A percentile compares a stretch with the other conserved stretches of the same genome.
Evolutionary conservation across 2,797 vertebrate species (phyloP).

Genomic region (Pristis pectinata): DNA sequence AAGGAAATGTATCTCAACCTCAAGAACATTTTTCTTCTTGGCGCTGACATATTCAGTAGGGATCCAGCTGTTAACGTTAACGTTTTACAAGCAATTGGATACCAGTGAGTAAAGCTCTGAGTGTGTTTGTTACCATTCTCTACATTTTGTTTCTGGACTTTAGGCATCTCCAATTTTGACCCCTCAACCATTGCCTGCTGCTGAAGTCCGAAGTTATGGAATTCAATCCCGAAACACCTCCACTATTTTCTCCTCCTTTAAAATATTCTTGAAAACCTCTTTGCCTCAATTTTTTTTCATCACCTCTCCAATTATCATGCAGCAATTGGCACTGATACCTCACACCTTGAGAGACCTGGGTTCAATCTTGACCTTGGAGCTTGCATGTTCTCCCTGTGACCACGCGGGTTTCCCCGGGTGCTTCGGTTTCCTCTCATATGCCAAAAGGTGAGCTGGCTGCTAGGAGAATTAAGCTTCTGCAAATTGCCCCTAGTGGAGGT

Average conservation of each 20-base stretch:
- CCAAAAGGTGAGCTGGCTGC: too few relatives aligned
- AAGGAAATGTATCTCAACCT: background rate
- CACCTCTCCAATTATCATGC: background rate
- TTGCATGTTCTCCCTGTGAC: too few relatives aligned
- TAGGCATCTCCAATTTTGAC: background rate
- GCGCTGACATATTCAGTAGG: background rate
- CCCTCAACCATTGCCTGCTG: background rate
- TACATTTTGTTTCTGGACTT: background rate
- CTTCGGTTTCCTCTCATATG: too few relatives aligned
- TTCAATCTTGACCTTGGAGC: too few relatives aligned
- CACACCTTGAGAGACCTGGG: too few relatives aligned
- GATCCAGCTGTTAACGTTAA: conserved; percentile 15
- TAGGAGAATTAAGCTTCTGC: too few relatives aligned
- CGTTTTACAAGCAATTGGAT: background rate
- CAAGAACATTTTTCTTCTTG: background rate
- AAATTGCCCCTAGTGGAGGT: too few relatives aligned
- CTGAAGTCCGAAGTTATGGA: background rate
- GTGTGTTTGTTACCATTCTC: background rate
- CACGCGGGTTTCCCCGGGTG: too few relatives aligned
- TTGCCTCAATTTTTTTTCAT: background rate
- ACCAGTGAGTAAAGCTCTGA: background rate
- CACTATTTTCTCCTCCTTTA: background rate
- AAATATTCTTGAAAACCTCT: too few relatives aligned
- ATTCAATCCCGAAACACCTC: background rate
- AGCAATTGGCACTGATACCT: too few relatives aligned